These are phyloP conservation scores for Thera britannica DNA, from an alignment of 2,888 invertebrate genomes.

Conservation along the genomic window DNA sequence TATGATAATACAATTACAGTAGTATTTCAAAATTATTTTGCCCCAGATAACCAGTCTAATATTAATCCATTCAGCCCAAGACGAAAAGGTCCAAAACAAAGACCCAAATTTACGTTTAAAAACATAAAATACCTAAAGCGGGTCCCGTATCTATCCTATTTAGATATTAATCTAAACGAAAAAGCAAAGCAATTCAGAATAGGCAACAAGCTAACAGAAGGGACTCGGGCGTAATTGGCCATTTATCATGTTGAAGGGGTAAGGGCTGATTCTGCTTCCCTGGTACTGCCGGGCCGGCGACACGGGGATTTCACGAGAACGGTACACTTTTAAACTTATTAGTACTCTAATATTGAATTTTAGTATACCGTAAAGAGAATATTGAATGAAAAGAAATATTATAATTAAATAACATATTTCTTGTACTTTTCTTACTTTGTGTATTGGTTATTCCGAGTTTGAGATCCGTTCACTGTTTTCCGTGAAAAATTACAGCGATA, in stretches of 20 bases:
- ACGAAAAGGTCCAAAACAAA: slow-evolving; percentile 65
- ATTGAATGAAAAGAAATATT: not conserved
- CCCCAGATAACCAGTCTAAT: slow-evolving; percentile 33
- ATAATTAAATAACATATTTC: too few species aligned
- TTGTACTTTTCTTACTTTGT: too few species aligned
- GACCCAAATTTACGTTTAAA: slow-evolving; percentile 82
- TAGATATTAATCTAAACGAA: slow-evolving; percentile 86
- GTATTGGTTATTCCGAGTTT: too few species aligned
- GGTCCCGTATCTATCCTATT: slow-evolving; percentile 84
- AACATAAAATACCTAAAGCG: slow-evolving; percentile 83
- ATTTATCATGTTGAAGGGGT: slow-evolving; percentile 86
- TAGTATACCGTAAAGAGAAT: not conserved
- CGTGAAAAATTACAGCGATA: too few species aligned
- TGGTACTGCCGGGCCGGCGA: slow-evolving; percentile 55
- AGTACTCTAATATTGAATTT: not conserved
- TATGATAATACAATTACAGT: too few species aligned
- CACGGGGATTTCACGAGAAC: slow-evolving; percentile 26
- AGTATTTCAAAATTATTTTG: slow-evolving; percentile 5
- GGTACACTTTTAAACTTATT: slow-evolving; percentile 10
- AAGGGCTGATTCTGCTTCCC: slow-evolving; percentile 72
- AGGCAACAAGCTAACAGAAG: slow-evolving; percentile 85
- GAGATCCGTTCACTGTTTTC: too few species aligned
- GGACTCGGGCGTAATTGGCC: slow-evolving; percentile 84
- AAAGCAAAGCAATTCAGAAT: slow-evolving; percentile 85
- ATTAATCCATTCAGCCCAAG: slow-evolving; percentile 37